A percentile compares a stretch with the other conserved stretches of the same genome.
phyloP scores from a whole-genome alignment of 2,888 invertebrate genomes.

The Eupithecia subumbrata region DNA sequence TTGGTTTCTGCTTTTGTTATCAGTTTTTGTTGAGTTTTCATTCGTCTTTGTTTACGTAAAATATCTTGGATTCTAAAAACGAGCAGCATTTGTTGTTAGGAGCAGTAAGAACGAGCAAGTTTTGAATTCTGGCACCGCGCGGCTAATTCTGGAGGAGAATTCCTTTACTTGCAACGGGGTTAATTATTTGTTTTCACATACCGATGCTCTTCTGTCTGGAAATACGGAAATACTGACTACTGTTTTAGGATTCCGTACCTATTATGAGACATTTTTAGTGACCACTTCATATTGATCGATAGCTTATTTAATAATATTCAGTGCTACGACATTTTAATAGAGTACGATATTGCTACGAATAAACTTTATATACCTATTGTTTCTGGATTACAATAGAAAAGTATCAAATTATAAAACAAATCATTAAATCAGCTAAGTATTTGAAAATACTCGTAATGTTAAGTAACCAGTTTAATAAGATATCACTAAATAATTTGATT shows the following conservation, averaged over 20 bases:
- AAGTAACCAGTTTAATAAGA: not conserved
- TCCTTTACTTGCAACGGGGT: slow-evolving; percentile 41
- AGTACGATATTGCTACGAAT: not conserved
- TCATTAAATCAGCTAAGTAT: not conserved
- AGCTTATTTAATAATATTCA: not conserved
- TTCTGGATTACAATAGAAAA: not conserved
- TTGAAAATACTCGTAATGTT: not conserved
- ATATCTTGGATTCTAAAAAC: not conserved
- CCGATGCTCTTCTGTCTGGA: slow-evolving; percentile 30
- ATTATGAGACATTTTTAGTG: not conserved
- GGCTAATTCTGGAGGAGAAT: slow-evolving; percentile 41
- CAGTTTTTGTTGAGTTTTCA: not conserved
- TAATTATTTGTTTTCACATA: slow-evolving; percentile 42
- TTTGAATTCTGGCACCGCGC: slow-evolving; percentile 25
- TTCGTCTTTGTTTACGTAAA: not conserved
- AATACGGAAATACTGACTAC: slow-evolving; percentile 5
- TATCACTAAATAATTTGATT: no score
- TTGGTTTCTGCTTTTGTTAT: not conserved
- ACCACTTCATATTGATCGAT: not conserved
- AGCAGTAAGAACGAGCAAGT: slow-evolving; percentile 20
- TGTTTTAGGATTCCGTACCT: not conserved
- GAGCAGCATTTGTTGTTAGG: slow-evolving; percentile 1
- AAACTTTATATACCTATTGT: not conserved
- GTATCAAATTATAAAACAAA: not conserved
- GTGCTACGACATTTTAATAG: not conserved